Evolutionary conservation across 2,113 vertebrate genomes (phyloP).

Genomic region (Chaetura pelagica): DNA sequence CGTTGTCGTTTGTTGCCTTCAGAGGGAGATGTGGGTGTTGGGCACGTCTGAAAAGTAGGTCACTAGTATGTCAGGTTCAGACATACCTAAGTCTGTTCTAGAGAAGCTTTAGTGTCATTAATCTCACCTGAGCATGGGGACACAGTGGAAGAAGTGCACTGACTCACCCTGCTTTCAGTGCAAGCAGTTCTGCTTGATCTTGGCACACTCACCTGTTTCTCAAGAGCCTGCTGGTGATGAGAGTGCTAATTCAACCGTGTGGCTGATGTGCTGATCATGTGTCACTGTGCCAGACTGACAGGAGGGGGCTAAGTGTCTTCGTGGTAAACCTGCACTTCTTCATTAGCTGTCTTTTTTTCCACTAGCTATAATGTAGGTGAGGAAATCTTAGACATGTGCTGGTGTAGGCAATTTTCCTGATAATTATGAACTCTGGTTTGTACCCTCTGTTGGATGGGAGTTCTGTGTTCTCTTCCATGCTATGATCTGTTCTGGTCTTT

Average conservation of each 20-base stretch:
- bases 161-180: not conserved
- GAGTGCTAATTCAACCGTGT: not conserved
- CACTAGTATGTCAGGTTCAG: slow-evolving; percentile 44
- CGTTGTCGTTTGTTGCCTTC: not conserved
- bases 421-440: not conserved
- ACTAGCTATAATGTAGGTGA: not conserved
- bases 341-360: not conserved
- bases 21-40: slow-evolving; percentile 14
- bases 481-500: not conserved
- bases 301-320: not conserved
- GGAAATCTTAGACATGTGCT: not conserved
- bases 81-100: not conserved
- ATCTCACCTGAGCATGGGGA: slow-evolving; percentile 15
- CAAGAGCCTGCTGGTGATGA: not conserved
- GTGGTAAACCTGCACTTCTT: not conserved
- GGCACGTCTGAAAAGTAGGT: slow-evolving; percentile 50
- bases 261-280: fast-evolving
- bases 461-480: not conserved
- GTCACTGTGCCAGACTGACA: fast-evolving
- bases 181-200: not conserved
- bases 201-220: not conserved
- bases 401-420: not conserved
- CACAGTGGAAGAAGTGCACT: not conserved
- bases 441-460: not conserved
- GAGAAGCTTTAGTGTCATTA: slow-evolving; percentile 25